These are phyloP conservation scores for Protophormia terraenovae DNA, from an alignment of 2,888 invertebrate genomes.

Conservation along the genomic window DNA sequence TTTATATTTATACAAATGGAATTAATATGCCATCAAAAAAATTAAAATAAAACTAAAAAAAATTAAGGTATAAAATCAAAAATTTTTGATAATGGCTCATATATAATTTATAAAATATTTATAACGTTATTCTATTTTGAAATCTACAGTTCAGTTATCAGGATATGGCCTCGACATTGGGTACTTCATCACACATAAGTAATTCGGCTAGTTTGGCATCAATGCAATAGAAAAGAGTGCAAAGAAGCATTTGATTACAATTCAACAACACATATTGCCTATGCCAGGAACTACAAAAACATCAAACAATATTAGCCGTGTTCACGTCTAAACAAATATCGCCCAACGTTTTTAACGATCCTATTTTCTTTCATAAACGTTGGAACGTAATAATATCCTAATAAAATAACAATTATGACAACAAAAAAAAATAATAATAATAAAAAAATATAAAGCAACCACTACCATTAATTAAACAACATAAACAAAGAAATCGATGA, in stretches of 20 bases:
- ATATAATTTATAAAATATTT: too few relatives aligned
- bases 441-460: conserved; percentile 72
- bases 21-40: too few relatives aligned
- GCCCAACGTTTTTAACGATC: conserved; percentile 48
- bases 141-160: conserved; percentile 90
- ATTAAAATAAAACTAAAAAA: too few relatives aligned
- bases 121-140: too few relatives aligned
- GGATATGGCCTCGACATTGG: conserved; percentile 85
- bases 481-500: conserved; percentile 41
- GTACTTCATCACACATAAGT: conserved; percentile 85
- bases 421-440: conserved; percentile 66
- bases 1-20: too few relatives aligned
- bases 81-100: too few relatives aligned
- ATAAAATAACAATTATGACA: conserved; percentile 57
- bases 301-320: conserved; percentile 56
- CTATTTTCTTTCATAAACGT: conserved; percentile 50
- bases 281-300: conserved; percentile 56
- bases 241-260: conserved; percentile 67
- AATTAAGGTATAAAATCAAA: too few relatives aligned
- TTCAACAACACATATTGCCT: conserved; percentile 63
- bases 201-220: conserved; percentile 82
- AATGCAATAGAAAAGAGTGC: conserved; percentile 80
- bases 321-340: conserved; percentile 53
- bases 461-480: conserved; percentile 56
- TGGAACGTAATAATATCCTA: conserved; percentile 54